Conservation (phyloP, 2,113 vertebrate species). For the Bagarius yarrelli region DNA sequence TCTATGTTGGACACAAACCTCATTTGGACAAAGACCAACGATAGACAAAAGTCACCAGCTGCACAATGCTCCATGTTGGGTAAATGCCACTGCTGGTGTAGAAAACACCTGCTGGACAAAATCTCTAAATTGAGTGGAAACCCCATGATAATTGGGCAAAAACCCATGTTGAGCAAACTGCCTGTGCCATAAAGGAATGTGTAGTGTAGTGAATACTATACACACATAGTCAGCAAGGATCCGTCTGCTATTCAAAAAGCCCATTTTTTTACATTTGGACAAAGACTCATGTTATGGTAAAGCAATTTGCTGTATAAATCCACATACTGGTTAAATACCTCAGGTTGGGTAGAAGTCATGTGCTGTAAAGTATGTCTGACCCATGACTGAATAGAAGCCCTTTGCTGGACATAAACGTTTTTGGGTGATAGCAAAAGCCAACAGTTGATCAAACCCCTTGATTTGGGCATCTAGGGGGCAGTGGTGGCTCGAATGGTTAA, state of each 20-base stretch:
- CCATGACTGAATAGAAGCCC: not conserved
- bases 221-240: not conserved
- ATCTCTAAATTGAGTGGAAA: not conserved
- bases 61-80: not conserved
- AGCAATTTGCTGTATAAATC: not conserved
- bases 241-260: not conserved
- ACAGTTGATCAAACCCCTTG: not conserved
- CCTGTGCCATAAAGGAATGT: too few species aligned
- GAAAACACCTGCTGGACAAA: not conserved
- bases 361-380: not conserved
- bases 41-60: not conserved
- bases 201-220: not conserved
- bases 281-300: not conserved
- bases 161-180: too few species aligned
- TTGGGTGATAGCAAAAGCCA: not conserved
- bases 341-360: not conserved
- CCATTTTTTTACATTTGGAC: not conserved
- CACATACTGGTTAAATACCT: not conserved
- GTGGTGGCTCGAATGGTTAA: too few species aligned
- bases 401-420: not conserved
- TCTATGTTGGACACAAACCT: not conserved
- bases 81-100: not conserved
- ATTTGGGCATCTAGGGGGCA: not conserved
- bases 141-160: not conserved
- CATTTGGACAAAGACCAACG: not conserved